Base-by-base conservation (phyloP, 1,140 invertebrate species). In the Drosophila pectinifera region DNA sequence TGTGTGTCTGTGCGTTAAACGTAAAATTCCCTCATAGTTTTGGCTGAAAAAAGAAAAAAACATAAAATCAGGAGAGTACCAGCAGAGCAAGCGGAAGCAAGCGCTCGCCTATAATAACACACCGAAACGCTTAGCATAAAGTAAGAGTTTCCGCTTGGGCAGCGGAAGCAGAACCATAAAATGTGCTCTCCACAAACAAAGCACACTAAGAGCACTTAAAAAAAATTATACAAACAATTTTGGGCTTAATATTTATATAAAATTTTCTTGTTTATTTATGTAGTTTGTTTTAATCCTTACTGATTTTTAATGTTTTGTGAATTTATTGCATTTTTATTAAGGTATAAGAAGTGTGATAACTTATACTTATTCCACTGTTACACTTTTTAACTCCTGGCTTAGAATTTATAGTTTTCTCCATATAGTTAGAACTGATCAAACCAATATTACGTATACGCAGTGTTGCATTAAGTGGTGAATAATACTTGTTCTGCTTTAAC, bases 161-260 rank as follows among this genome's bases (percentile, higher is more conserved):
- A 79, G 73, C 82, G 82, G 83, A 86, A 86, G 74, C 65, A 82
- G 53, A 24, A 86, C 72, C 76, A 83, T 88, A 89, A 88, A 88
- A 83, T 65, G 36, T 51, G 84, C 51, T 88, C 58, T 53, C 46
- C 61, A 63, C 64, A 84, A 74, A 84, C 57, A 69, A 68, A 68
- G 51, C 64, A 68, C 20, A 24, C 31, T 24, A 13, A 59, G n/a
- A 26, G 20, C 59, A 22, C 34, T 26, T n/a, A 4, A 2, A 10
- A 13, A 58, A 57, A 43, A 1, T 26, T 5, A 3, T 16, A 5
- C 14, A 16, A 11, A 18, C 0, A 1, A 14, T 36, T 20, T 13
- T 14, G 3, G 8, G 7, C 1, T 34, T 34, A 13, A 34, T 34
- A 34, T 34, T 34, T 34, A 13, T 34, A 4, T 4, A 8, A 10